A percentile compares a stretch with the other conserved stretches of the same genome.
Conservation (phyloP, 2,797 vertebrate genomes). For the Nasua narica region DNA sequence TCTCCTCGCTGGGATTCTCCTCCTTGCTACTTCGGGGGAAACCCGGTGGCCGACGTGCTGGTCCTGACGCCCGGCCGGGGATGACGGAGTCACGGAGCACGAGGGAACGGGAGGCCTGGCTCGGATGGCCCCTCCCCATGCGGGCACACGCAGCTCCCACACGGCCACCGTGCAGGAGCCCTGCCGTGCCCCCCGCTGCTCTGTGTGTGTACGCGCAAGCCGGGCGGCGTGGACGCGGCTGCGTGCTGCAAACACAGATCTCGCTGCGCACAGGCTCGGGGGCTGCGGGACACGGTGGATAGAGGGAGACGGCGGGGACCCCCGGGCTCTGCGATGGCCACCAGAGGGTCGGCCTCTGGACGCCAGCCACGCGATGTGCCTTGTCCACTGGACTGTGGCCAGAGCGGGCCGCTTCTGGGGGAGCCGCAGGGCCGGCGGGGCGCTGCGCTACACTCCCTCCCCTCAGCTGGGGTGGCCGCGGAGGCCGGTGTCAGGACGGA, state of each 20-base stretch:
- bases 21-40: neutral
- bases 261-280: neutral
- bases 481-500: neutral
- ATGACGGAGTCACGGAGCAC: neutral
- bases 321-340: neutral
- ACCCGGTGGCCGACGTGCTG: neutral
- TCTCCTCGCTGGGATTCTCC: neutral
- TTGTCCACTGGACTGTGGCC: neutral
- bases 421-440: neutral
- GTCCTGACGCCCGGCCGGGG: neutral
- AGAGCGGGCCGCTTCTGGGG: neutral
- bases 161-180: fast-evolving
- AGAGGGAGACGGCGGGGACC: neutral
- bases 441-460: neutral
- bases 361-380: neutral
- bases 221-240: neutral
- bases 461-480: fast-evolving
- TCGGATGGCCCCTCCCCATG: neutral
- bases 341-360: neutral
- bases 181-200: neutral
- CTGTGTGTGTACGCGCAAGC: neutral
- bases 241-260: neutral
- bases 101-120: neutral
- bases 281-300: fast-evolving
- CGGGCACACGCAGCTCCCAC: neutral